Base-by-base conservation (phyloP, 2,797 vertebrate species). In the Rousettus madagascariensis region DNA sequence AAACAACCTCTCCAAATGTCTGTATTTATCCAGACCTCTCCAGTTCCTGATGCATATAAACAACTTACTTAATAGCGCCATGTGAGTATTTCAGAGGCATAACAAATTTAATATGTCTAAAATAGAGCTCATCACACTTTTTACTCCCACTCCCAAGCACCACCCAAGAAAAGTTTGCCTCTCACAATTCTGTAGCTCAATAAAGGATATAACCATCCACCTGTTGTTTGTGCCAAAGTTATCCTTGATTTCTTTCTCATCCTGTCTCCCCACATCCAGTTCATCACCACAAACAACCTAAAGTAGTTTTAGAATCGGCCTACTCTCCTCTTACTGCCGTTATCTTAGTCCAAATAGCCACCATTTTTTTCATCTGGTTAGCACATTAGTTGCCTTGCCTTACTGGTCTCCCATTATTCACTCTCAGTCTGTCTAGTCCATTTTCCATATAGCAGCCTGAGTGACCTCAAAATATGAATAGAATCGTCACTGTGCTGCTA, bases 21-120 rank as follows among this genome's bases (percentile, higher is more conserved):
- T 90, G 0, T 90, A 46, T 90, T 92, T 90, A 95, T 30, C 33
- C 43, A 94, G 19, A 66, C 41, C 46, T 74, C 43, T 74, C 51
- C 43, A 82, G 41, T 89, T 96, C 78, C 85, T 95, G 65, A 59
- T 92, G 24, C 41, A 85, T 80, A 41, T 51, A 75, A 53, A 59
- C 59, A 87, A 74, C 53, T 77, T 84, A 87, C 33, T 72, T 93
- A 68, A 83, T 28, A 66, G 96, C 83, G 95, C 63, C 77, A 78
- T 90, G 85, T 93, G 49, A 95, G 26, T 93, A n/a, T 77, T 88
- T 89, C 59, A 36, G 90, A 88, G 51, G 63, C 55, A 51, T 68
- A 86, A 36, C 79, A 91, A 75, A 86, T 80, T 92, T 93, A 96
- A 83, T 22, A n/a, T 95, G 49, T 86, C 71, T 77, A 90, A 90